Conservation (phyloP, 1,140 invertebrate genomes). For the Trypoxylus dichotomus region DNA sequence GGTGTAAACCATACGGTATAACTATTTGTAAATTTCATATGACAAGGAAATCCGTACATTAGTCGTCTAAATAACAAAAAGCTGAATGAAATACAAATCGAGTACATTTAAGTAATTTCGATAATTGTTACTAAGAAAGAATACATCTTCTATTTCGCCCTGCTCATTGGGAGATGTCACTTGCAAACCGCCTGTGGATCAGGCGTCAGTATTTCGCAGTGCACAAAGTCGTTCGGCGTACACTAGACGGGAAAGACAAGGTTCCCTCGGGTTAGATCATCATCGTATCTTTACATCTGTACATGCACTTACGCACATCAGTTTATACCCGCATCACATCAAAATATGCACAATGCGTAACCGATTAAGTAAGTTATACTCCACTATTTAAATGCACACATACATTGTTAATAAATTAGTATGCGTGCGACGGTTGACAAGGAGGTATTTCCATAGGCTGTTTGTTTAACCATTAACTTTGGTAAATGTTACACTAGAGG, state of each 20-base stretch:
- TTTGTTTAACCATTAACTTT: constrained; percentile 21
- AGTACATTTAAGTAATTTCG: background rate
- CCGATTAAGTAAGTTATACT: background rate
- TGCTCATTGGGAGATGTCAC: background rate
- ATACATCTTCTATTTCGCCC: background rate
- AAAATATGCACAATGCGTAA: background rate
- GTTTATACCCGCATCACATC: constrained; percentile 1
- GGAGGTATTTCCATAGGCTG: background rate
- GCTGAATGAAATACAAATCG: background rate
- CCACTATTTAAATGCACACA: background rate
- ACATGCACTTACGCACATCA: background rate
- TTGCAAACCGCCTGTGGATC: constrained; percentile 13
- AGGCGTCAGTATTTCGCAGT: background rate
- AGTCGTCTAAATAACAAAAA: too few species aligned
- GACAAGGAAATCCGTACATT: too few species aligned
- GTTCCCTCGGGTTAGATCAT: background rate
- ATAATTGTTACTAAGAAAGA: background rate
- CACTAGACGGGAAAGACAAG: background rate
- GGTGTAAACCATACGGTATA: too few species aligned
- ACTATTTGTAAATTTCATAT: too few species aligned
- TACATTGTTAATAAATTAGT: constrained; percentile 24
- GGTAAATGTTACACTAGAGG: constrained; percentile 25
- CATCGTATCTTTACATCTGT: background rate
- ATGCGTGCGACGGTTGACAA: constrained; percentile 3
- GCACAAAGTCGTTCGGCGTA: background rate